Base-by-base conservation (phyloP, 2,113 vertebrate species). In the Nettapus auritus region DNA sequence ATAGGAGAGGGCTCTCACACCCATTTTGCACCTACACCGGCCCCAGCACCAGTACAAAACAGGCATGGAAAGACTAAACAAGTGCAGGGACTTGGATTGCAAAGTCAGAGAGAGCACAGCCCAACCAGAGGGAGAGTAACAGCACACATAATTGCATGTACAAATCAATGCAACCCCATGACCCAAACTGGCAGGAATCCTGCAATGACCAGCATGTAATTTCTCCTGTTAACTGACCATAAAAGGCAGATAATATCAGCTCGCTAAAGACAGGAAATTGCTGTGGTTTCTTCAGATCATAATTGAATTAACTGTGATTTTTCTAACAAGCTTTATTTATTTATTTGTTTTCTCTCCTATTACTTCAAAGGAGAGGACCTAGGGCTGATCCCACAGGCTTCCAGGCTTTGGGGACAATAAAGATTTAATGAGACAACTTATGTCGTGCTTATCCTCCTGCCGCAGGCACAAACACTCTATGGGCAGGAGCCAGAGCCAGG, bases 291-390 rank as follows among this genome's bases (percentile, higher is more conserved):
- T 93, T 90, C 76, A 38, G 69, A 34, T 66, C 23, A 26, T 50
- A 62, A 84, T 86, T 95, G 62, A 88, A 95, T 89, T 95, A 92
- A 92, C 50, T 68, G 33, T 17, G 50, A 85, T 77, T 85, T 94
- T 87, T 62, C 4, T 25, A 71, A 76, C 31, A 55, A 79, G 40
- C 23, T 46, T 38, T 52, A 68, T 66, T 76, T 78, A 19, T 29
- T 53, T 33, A 40, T 33, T 25, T 7, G 38, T 26, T 48, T 33
- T 28, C 13, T 11, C n/a, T n/a, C 1, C 56, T 74, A 19, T 71
- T 92, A 6, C 15, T 48, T 22, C 9, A 60, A 63, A 74, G 64
- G 33, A 81, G 48, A 36, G 38, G 56, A 77, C 44, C 9, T 21
- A 31, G 55, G 59, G 50, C 20, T 82, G 38, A 84, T 93, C 50